Conservation (phyloP, 2,797 vertebrate species). For the Xenentodon cancila region DNA sequence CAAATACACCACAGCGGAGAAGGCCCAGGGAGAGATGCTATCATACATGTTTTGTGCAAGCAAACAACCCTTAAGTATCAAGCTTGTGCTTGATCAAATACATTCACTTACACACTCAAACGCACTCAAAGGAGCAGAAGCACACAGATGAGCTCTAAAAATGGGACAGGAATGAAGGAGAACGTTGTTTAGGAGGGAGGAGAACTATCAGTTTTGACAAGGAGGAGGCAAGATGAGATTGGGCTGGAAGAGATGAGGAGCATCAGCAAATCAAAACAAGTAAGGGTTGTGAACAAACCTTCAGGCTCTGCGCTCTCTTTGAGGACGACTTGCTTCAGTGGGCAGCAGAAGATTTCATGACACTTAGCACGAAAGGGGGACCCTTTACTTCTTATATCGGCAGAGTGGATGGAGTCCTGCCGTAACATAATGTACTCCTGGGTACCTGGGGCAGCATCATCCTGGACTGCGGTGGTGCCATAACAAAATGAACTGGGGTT, state of each 20-base stretch:
- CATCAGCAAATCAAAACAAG: constrained; percentile 82
- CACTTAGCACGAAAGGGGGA: constrained; percentile 99
- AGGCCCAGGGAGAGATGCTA: constrained; percentile 24
- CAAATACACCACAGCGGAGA: constrained; percentile 15
- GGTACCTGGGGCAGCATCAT: constrained; percentile 99
- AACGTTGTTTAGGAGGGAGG: constrained; percentile 48
- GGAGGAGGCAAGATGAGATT: constrained; percentile 42
- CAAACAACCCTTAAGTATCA: constrained; percentile 39
- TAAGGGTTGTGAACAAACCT: constrained; percentile 94
- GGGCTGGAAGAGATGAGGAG: constrained; percentile 35
- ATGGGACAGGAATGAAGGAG: constrained; percentile 64
- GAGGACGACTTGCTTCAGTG: constrained; percentile 98
- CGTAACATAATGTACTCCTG: constrained; percentile 99
- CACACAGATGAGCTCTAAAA: constrained; percentile 70
- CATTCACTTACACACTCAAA: background rate
- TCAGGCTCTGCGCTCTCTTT: constrained; percentile 97
- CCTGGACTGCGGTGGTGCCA: constrained; percentile 98
- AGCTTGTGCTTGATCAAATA: constrained; percentile 43
- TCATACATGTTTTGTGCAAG: constrained; percentile 41
- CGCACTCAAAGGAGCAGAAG: constrained; percentile 41
- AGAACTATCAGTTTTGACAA: constrained; percentile 57
- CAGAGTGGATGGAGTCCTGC: constrained; percentile 99
- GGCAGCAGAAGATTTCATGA: constrained; percentile 99
- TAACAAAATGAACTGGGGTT: constrained; percentile 99
- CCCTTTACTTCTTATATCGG: constrained; percentile 99